A percentile compares a stretch with the other conserved stretches of the same genome.
Evolutionary conservation across 2,888 invertebrate species (phyloP).

Genomic region (Polyploca ridens): DNA sequence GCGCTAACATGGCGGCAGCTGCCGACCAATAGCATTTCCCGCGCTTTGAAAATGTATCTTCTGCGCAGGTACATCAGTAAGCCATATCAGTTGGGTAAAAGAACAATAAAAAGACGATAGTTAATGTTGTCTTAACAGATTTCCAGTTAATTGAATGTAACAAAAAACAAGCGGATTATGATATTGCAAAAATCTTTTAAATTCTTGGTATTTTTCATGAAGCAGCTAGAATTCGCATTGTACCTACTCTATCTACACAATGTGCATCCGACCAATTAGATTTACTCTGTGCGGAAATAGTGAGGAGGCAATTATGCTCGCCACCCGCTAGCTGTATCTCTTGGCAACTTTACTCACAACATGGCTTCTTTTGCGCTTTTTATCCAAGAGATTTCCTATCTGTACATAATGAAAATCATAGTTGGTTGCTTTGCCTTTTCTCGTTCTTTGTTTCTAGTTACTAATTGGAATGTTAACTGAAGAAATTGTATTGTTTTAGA

Average conservation of each 20-base stretch:
- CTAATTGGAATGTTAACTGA: neutral
- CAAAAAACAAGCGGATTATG: too few species aligned
- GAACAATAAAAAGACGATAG: too few species aligned
- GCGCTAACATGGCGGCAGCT: too few species aligned
- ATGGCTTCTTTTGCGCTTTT: constrained; percentile 5
- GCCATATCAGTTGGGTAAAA: too few species aligned
- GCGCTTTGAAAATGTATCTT: too few species aligned
- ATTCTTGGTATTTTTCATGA: neutral
- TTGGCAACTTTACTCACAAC: constrained; percentile 18
- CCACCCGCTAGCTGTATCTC: constrained; percentile 17
- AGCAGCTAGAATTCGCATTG: neutral
- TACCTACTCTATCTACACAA: neutral
- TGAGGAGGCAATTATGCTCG: constrained; percentile 39
- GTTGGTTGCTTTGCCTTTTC: constrained; percentile 3
- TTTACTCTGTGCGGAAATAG: constrained; percentile 45
- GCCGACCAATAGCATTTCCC: too few species aligned
- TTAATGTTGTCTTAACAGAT: too few species aligned
- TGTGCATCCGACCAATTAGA: constrained; percentile 45
- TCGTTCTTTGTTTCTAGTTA: neutral
- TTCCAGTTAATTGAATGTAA: too few species aligned
- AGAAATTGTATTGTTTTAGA: too few species aligned
- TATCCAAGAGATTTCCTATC: constrained; percentile 12
- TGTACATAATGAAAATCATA: constrained; percentile 1
- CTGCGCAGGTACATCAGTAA: too few species aligned
- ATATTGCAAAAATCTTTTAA: too few species aligned